Evolutionary conservation across 1,140 invertebrate genomes (phyloP), one percentile per base, ranked within the genome.

Genomic region (Epicauta chinensis): DNA sequence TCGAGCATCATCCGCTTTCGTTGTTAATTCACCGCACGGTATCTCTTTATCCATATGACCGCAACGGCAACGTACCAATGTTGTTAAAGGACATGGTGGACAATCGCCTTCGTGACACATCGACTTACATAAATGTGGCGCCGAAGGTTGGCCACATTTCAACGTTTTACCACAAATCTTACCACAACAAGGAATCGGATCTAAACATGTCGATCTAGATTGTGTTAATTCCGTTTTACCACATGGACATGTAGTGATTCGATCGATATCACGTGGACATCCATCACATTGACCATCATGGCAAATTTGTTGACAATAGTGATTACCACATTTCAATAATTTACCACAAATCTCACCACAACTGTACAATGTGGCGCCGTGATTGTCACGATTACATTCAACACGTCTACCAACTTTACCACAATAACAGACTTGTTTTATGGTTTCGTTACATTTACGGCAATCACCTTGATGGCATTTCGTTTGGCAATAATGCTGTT

Each of bases 31-130:
- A 1, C 72, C 72, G 67, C 94, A 98, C 1, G 81, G 76, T 37
- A 96, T 80, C 68, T 92, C 83, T 58, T 87, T 86, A 48, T 84
- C 82, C 74, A 87, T 87, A 62, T 84, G 80, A n/a, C 89, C 90
- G 71, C 96, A 98, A n/a, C 91, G 82, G 66, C 96, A 98, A 44
- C 80, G 81, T 0, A 95, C 78, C 1, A 80, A 67, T 0, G 91
- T 93, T 11, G 78, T 81, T 13, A 86, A 78, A 11, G 82, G 78
- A 64, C 96, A 98, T 0, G 82, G 78, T 5, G 87, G 85, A 69
- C 96, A 98, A 9, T 79, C 73, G 0, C 86, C 90, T 65, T 77
- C 72, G 58, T 95, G 91, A 69, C 91, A 95, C 11, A 69, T 69
- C 11, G 65, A 69, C 53, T 79, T 73, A 68, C 92, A 95, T 2